Evolutionary conservation across 1,140 invertebrate genomes (phyloP), one percentile per base, ranked within the genome.

Genomic region (Drosophila ogumai): DNA sequence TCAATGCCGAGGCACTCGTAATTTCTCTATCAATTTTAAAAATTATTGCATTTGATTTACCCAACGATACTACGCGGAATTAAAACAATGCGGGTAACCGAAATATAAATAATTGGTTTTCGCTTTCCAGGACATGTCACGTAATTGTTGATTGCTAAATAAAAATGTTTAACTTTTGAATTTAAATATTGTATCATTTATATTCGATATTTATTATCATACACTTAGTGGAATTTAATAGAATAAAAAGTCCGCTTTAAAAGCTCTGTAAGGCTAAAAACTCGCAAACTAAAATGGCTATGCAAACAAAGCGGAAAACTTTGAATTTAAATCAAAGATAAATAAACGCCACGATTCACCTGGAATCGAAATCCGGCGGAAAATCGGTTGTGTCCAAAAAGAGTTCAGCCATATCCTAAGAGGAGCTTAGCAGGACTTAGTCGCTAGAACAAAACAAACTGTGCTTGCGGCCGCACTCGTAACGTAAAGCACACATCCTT

Each of bases 371-470:
- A 46, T 66, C 38, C 57, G 8, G 34, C 38, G 15, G 44, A 7
- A 72, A 72, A 72, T 72, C 67, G 36, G 36, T 50, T 72, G 50
- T 50, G 17, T 19, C 44, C 69, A 47, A 72, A 72, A 59, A 31
- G 52, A 59, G 52, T 72, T 73, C n/a, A 71, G 50, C 44, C 17
- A 22, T 58, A 71, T 72, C 68, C 69, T 71, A 50, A 34, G 67
- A 57, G 31, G 10, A 59, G 66, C 69, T 73, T 58, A 73, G 54
- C 43, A 47, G 67, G 69, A 72, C 69, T 72, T 59, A 59, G 36
- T 19, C 50, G 9, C 10, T 47, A 3, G 28, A 69, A 71, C 31
- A 40, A 47, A 44, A 55, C 36, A 38, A 34, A 12, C 49, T 32
- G 34, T 47, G 25, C 28, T 10, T 40, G 50, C 41, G 41, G 32